Evolutionary conservation across 2,888 invertebrate species (phyloP), one percentile per base, ranked within the genome.

Genomic region (Helicoverpa assulta): DNA sequence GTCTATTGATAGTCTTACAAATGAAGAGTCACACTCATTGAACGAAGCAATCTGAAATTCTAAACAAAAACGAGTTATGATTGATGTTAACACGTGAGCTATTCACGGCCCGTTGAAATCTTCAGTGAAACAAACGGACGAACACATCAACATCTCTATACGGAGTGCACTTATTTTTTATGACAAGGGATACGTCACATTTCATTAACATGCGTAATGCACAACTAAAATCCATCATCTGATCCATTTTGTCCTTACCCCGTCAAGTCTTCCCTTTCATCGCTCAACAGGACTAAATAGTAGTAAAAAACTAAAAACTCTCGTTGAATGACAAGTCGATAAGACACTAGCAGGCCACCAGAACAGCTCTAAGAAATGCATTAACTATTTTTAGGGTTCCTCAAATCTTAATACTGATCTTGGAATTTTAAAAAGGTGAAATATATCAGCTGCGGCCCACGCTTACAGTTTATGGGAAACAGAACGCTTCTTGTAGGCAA

Each of bases 241-340:
- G 47, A 47, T 47, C 70, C 56, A 58, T 78, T 81, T 76, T 76
- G 75, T 74, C 75, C 76, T 80, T 67, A 81, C 80, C 80, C 82
- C 77, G 70, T 81, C 84, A 81, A 10, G 62, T 57, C 33, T 29
- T 56, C 62, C 74, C 69, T 81, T 78, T 88, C 88, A 82, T 72
- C 87, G 64, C 78, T 78, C 71, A 81, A 70, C 73, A 61, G 60
- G 63, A 52, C 82, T 59, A 77, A 73, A 81, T 69, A 79, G 69
- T 64, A 76, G 74, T 80, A 84, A 88, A 88, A 86, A 85, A 85
- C 81, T 87, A 90, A 92, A 93, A 91, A 87, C 80, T 83, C 67
- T 79, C 83, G 93, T 80, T 88, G 95, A 95, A 87, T 91, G 95
- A 94, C 93, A 87, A 63, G 67, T 77, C 87, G 95, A 94, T 94